Evolutionary conservation across 2,888 invertebrate species (phyloP), one percentile per base, ranked within the genome.

Genomic region (Drosophila tripunctata): DNA sequence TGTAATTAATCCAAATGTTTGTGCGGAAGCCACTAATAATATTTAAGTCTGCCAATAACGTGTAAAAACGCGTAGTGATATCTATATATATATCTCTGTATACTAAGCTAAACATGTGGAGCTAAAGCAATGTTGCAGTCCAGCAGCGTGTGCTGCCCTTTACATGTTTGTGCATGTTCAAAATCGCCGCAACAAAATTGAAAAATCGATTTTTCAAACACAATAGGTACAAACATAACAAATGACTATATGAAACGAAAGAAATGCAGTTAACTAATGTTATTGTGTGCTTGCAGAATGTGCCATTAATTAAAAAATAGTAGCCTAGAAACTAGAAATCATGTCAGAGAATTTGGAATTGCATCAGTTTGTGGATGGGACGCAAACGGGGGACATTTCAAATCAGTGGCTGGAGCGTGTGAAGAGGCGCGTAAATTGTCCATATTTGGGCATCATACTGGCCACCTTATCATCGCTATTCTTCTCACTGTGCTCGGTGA

Each of bases 401-500:
- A 73, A 87, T 50, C 86, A 85, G 35, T 90, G 89, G 89, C 57
- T 91, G 43, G 75, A 87, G 14, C 84, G 85, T 0, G 40, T 90
- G 4, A 89, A 87, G 58, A 73, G 68, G 17, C 87, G 88, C 92
- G 92, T 88, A 91, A 93, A 90, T 70, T 96, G 95, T 86, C 96
- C 96, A 0, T 96, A 96, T 87, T 92, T 97, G 68, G 97, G 97
- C 27, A 93, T 97, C 68, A 92, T 96, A 73, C 92, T 97, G 54
- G 97, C 97, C 12, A 96, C 96, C 0, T 90, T 97, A 44, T 97
- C 97, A 8, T 97, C 97, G 12, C 92, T 98, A 45, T 97, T 97
- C 91, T 97, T 97, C 91, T 97, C 97, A 2, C 92, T 97, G 57
- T 96, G 97, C 91, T 97, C 97, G 43, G 96, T 97, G 30, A 97